Base-by-base conservation (phyloP, 2,113 vertebrate species). In the Chinchilla lanigera region DNA sequence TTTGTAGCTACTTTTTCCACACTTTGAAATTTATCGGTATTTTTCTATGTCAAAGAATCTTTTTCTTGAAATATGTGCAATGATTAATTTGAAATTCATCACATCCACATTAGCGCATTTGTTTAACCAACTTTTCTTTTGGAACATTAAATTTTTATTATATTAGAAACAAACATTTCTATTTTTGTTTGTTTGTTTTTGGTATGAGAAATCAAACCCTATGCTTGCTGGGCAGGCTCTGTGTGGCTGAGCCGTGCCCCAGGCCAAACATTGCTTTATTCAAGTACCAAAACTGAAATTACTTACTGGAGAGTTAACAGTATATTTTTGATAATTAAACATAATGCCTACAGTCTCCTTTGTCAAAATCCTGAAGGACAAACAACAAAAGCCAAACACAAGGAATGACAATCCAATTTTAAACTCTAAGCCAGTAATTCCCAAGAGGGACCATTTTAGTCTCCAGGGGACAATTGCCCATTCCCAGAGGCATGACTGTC, bases 201-300 rank as follows among this genome's bases (percentile, higher is more conserved):
- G 24, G 60, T 61, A 24, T 22, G 10, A 61, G 60, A 61, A 61
- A 61, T 20, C 24, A 8, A 26, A 61, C 60, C 60, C 10, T 26
- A 7, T 7, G 26, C 22, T 63, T 63, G 60, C 26, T 26, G 28
- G 60, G 26, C 26, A 63, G 60, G 60, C 60, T 9, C 10, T 10
- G 3, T 63, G 26, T 26, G 11, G 9, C 60, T 63, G 60, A 63
- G 26, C 60, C 28, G 9, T 9, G 3, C 26, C 60, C 26, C 10
- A 61, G 26, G 10, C 3, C n/a, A 73, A 75, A 35, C 38, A 24
- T 44, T 87, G 24, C 44, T 86, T 47, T 63, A 81, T 28, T 73
- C 54, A 92, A 92, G 11, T 41, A 44, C 38, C 56, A n/a, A 88
- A 85, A 56, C 24, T 91, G 30, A 96, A 71, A 93, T 4, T 69